Percentiles rank a stretch among this genome's conserved stretches.
Evolutionary conservation across 1,140 invertebrate species (phyloP).

Genomic region (Caenorhabditis latens): DNA sequence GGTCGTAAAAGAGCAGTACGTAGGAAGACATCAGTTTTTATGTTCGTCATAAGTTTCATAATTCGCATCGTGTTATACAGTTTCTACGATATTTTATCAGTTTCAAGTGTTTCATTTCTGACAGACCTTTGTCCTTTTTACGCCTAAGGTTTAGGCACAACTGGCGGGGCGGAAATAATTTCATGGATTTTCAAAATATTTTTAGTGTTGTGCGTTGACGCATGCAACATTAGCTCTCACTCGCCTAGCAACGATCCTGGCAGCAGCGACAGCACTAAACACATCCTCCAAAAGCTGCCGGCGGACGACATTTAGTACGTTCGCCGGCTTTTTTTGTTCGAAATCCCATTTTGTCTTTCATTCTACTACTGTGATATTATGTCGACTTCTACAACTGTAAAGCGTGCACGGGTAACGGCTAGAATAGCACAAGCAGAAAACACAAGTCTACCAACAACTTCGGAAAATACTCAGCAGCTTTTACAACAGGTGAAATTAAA

Average conservation of each 20-base stretch:
- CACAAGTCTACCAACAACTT: slow-evolving; percentile 40
- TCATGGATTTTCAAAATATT: neutral
- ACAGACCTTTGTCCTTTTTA: slow-evolving; percentile 20
- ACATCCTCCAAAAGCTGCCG: slow-evolving; percentile 2
- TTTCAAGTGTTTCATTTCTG: neutral
- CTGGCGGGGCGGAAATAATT: too few species aligned
- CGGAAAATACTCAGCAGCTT: slow-evolving; percentile 41
- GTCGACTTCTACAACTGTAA: slow-evolving; percentile 34
- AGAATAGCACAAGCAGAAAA: slow-evolving; percentile 46
- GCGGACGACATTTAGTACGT: slow-evolving; percentile 42
- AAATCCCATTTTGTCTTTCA: slow-evolving; percentile 11
- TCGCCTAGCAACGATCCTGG: slow-evolving; percentile 27
- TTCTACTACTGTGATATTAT: slow-evolving; percentile 17
- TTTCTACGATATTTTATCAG: slow-evolving; percentile 25
- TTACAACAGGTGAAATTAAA: slow-evolving; percentile 20
- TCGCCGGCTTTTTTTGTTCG: slow-evolving; percentile 6
- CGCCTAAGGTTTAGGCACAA: neutral
- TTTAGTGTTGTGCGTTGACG: slow-evolving; percentile 12
- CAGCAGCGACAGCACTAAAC: slow-evolving; percentile 10
- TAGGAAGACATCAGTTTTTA: neutral
- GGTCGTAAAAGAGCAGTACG: neutral
- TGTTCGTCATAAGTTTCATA: slow-evolving; percentile 12
- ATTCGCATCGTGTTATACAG: neutral
- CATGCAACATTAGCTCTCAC: slow-evolving; percentile 3
- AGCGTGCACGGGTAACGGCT: slow-evolving; percentile 45